phyloP scores from a whole-genome alignment of 37 sponge, comb jelly and placozoan species.

The Crambe crambe region DNA sequence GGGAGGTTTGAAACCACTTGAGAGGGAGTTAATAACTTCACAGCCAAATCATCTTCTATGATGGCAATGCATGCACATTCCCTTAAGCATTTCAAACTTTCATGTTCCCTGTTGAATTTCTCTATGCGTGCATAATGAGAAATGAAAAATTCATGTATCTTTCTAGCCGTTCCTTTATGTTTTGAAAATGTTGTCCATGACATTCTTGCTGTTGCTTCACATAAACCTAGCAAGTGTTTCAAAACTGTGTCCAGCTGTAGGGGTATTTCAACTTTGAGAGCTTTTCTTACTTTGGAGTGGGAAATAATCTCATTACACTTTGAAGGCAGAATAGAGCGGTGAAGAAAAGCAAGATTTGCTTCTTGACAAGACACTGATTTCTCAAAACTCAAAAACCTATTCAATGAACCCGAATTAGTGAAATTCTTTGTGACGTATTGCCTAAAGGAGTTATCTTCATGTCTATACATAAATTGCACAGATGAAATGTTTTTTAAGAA shows the following conservation, averaged over 20 bases:
- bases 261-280: slow-evolving; percentile 21
- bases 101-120: background rate
- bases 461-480: slow-evolving; percentile 16
- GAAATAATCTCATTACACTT: slow-evolving; percentile 5
- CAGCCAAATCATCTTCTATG: background rate
- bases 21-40: slow-evolving; percentile 12
- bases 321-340: slow-evolving; percentile 10
- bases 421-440: background rate
- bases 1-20: slow-evolving; percentile 24
- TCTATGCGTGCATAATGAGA: slow-evolving; percentile 38
- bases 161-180: background rate
- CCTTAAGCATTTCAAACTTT: background rate
- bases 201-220: background rate
- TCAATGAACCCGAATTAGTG: no score
- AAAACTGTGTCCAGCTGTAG: slow-evolving; percentile 14
- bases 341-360: slow-evolving; percentile 1
- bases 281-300: no score
- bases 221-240: slow-evolving; percentile 4
- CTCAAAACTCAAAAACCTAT: background rate
- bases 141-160: background rate
- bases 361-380: slow-evolving; percentile 16
- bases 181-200: background rate
- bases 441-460: background rate
- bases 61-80: slow-evolving; percentile 1
- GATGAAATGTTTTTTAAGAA: slow-evolving; percentile 12